Conservation (phyloP, 1,140 invertebrate species). For the Pachyrhynchus sulphureomaculatus region DNA sequence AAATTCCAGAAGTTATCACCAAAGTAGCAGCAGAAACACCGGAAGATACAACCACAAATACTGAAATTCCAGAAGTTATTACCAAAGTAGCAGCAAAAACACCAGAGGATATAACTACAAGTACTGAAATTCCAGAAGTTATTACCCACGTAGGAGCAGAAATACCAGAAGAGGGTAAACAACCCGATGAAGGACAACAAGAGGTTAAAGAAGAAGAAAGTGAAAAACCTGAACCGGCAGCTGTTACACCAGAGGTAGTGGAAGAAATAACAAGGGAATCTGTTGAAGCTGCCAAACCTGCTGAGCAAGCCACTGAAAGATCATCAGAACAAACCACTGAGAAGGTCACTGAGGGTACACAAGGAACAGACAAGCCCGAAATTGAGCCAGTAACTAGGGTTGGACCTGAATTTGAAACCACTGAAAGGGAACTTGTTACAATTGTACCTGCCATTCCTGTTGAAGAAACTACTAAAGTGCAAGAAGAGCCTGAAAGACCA, state of each 20-base stretch:
- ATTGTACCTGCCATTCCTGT: conserved; percentile 10
- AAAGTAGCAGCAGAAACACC: conserved; percentile 9
- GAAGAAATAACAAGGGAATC: conserved; percentile 18
- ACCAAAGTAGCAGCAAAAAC: too few relatives aligned
- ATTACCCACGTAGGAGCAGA: too few relatives aligned
- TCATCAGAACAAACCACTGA: conserved; percentile 49
- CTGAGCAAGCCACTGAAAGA: conserved; percentile 45
- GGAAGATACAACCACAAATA: conserved; percentile 2
- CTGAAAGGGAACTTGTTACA: conserved; percentile 29
- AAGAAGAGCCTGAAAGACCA: not conserved
- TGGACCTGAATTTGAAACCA: conserved; percentile 1
- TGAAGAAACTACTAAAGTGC: not conserved
- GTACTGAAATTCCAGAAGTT: not conserved
- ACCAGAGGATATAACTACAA: conserved; percentile 2
- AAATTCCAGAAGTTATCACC: conserved; percentile 4
- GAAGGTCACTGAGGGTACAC: conserved; percentile 18
- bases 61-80: not conserved
- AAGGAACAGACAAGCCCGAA: conserved; percentile 7
- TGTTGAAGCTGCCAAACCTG: conserved; percentile 18
- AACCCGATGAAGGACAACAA: not conserved
- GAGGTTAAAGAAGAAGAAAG: conserved; percentile 10
- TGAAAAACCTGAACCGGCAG: conserved; percentile 9
- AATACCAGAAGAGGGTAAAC: not conserved
- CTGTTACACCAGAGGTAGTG: not conserved
- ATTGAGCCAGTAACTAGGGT: not conserved